These are phyloP conservation scores for Acanthisitta chloris DNA, from an alignment of 2,113 vertebrate species.

Conservation along the genomic window DNA sequence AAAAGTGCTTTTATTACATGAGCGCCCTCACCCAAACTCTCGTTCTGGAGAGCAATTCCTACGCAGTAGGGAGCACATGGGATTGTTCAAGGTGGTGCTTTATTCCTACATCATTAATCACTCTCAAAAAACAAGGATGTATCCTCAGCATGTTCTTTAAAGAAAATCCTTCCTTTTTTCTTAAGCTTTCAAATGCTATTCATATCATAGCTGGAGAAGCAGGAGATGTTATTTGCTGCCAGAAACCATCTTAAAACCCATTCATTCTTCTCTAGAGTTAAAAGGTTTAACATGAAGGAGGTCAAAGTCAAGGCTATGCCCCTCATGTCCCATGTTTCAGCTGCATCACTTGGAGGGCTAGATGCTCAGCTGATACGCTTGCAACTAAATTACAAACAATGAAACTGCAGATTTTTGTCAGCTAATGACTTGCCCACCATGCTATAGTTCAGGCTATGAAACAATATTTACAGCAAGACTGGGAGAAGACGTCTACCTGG, in stretches of 20 bases:
- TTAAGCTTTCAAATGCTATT: not conserved
- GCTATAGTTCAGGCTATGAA: not conserved
- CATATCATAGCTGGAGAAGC: not conserved
- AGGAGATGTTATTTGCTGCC: not conserved
- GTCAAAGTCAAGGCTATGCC: not conserved
- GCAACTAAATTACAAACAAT: not conserved
- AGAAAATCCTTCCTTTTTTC: not conserved
- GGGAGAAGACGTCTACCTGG: not conserved
- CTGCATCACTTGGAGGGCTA: not conserved
- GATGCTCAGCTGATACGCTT: not conserved
- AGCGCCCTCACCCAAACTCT: not conserved
- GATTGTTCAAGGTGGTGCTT: not conserved
- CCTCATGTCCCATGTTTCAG: not conserved
- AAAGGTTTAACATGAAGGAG: not conserved
- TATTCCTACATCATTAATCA: not conserved
- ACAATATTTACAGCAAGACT: not conserved
- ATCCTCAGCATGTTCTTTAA: not conserved
- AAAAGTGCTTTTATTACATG: not conserved
- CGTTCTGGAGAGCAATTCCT: not conserved
- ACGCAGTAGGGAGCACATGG: not conserved
- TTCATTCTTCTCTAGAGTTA: not conserved
- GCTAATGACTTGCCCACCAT: not conserved
- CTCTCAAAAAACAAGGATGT: not conserved
- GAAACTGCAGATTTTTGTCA: not conserved
- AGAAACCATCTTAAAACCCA: not conserved